Percentiles rank a stretch among this genome's conserved stretches.
Evolutionary conservation across 2,113 vertebrate genomes (phyloP).

Genomic region (Myrmecophaga tridactyla): DNA sequence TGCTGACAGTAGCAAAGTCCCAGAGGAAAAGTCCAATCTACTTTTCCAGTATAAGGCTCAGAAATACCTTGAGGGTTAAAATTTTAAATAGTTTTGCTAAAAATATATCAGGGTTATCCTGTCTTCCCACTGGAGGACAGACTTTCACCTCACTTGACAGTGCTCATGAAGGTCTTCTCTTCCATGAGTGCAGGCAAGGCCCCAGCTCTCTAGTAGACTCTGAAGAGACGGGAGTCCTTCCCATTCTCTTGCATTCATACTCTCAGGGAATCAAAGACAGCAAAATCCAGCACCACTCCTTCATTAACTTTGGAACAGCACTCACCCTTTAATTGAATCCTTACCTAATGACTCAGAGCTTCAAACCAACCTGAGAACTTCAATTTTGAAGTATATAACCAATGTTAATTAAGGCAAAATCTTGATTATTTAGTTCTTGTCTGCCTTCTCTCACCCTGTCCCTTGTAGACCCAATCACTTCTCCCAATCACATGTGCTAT

Average conservation of each 20-base stretch:
- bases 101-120: slow-evolving; percentile 7
- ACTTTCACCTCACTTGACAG: neutral
- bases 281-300: slow-evolving; percentile 18
- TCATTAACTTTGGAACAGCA: slow-evolving; percentile 55
- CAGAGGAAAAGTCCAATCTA: neutral
- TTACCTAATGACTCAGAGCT: slow-evolving; percentile 63
- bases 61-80: slow-evolving; percentile 19
- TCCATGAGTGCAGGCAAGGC: neutral
- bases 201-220: slow-evolving; percentile 53
- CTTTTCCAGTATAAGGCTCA: slow-evolving; percentile 17
- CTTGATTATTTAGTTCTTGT: neutral
- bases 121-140: neutral
- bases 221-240: slow-evolving; percentile 42
- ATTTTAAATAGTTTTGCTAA: slow-evolving; percentile 27
- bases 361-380: slow-evolving; percentile 42
- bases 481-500: neutral
- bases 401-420: slow-evolving; percentile 57
- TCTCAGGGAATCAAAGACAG: slow-evolving; percentile 28
- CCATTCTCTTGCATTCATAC: slow-evolving; percentile 40
- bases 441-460: neutral
- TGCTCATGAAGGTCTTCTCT: neutral
- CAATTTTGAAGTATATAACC: slow-evolving; percentile 54
- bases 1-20: slow-evolving; percentile 1
- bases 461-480: neutral
- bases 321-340: slow-evolving; percentile 67